Evolutionary conservation across 23 tunicate species (phyloP).

Genomic region (Phallusia fumigata): DNA sequence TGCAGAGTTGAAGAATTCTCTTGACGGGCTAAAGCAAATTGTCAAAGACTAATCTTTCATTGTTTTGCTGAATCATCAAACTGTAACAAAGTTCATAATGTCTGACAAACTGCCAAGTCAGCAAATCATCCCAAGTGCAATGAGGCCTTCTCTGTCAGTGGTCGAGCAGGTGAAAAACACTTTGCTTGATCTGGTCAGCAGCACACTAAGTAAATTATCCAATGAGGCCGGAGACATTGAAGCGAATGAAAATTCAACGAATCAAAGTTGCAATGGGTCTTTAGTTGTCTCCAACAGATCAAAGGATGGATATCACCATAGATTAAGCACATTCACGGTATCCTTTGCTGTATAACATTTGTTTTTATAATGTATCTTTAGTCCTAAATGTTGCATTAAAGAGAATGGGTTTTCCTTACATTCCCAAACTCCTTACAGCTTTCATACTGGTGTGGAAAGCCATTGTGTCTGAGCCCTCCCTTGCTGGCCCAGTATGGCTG

Average conservation of each 20-base stretch:
- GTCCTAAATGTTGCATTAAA: neutral
- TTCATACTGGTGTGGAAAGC: conserved; percentile 75
- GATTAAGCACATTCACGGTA: conserved; percentile 61
- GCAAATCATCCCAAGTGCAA: conserved; percentile 26
- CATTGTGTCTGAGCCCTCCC: conserved; percentile 68
- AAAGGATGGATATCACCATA: conserved; percentile 30
- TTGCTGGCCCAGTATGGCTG: conserved; percentile 81
- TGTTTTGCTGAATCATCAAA: neutral
- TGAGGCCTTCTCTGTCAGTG: conserved; percentile 62
- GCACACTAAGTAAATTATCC: neutral
- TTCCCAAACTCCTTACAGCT: conserved; percentile 10
- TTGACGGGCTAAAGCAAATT: conserved; percentile 59
- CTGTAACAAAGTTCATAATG: neutral
- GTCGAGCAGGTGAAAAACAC: conserved; percentile 52
- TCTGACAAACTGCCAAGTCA: conserved; percentile 7
- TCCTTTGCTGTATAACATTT: neutral
- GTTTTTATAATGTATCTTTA: neutral
- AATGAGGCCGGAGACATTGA: neutral
- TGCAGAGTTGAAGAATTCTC: conserved; percentile 49
- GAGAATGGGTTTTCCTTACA: neutral
- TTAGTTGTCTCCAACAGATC: conserved; percentile 22
- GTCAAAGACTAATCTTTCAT: conserved; percentile 25
- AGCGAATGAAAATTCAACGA: neutral
- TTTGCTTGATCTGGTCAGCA: conserved; percentile 31
- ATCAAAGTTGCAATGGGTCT: neutral